Base-by-base conservation (phyloP, 2,888 invertebrate genomes). In the Epistrophella euchroma region DNA sequence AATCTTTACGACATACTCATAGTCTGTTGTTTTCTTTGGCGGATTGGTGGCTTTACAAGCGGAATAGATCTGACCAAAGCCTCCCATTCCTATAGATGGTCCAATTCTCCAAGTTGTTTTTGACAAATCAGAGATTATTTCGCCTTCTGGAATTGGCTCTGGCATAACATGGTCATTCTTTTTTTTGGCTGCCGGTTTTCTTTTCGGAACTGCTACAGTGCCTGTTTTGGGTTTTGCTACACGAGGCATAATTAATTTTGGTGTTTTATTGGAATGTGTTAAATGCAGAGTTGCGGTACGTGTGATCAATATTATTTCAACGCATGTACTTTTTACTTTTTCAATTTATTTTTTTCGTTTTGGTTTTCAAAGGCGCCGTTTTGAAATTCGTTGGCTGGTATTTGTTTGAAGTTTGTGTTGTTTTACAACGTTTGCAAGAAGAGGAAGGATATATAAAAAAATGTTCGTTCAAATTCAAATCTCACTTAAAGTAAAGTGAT, bases 51-150 rank as follows among this genome's bases (percentile, higher is more conserved):
- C 92, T 74, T 94, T 94, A 92, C 95, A 95, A 52, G 97, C 97
- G 0, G 96, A 95, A 92, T 98, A 98, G 89, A 98, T 98, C 91
- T 97, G 97, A 0, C 98, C 98, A 91, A 98, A 98, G 13, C 98
- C 98, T 0, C 98, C 98, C 76, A 95, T 94, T 0, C 98, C 98
- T 82, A 98, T 97, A 0, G 98, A 96, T 15, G 95, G 94, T 0
- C 98, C 98, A 78, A 98, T 94, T 88, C 95, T 95, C 98, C 98
- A 99, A 91, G 95, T 94, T 87, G 95, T 95, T 91, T 97, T 97
- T 13, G 93, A 92, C 40, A 96, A 91, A 92, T 98, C 98, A 47
- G 94, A 94, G 47, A 99, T 93, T 72, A 97, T 92, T 91, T 96
- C 96, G 9, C 98, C 98, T 56, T 91, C 90, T 22, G 89, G 88